A percentile compares a stretch with the other conserved stretches of the same genome.
Conservation (phyloP, 1,140 invertebrate genomes). For the Halesus radiatus region DNA sequence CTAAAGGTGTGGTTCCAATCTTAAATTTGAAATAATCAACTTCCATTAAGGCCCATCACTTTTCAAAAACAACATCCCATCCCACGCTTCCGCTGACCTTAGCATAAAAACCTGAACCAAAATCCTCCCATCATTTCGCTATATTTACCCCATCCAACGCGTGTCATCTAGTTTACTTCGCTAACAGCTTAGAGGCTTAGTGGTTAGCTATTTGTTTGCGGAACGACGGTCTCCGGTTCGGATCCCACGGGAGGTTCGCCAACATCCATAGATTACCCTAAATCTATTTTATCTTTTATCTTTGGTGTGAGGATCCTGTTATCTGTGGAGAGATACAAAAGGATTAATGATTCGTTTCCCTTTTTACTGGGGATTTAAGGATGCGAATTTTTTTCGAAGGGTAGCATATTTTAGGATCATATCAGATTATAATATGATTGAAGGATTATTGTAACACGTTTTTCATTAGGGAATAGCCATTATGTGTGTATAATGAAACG, state of each 20-base stretch:
- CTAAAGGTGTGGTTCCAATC: no score
- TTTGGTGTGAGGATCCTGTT: slow-evolving; percentile 7
- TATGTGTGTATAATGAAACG: not conserved
- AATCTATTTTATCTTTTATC: not conserved
- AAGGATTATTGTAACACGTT: slow-evolving; percentile 15
- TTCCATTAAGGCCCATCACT: no score
- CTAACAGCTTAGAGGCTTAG: slow-evolving; percentile 3
- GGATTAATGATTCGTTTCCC: slow-evolving; percentile 11
- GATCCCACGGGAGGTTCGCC: slow-evolving; percentile 28
- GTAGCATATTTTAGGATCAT: slow-evolving; percentile 7
- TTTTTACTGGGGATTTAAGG: not conserved
- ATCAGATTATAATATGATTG: not conserved
- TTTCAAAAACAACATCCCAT: not conserved
- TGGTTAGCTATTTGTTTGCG: slow-evolving; percentile 7
- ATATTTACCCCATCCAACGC: not conserved
- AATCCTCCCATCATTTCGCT: not conserved
- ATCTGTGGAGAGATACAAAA: slow-evolving; percentile 32
- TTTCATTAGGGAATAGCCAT: not conserved
- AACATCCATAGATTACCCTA: not conserved
- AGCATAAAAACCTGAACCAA: slow-evolving; percentile 1
- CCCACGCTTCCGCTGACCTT: slow-evolving; percentile 8
- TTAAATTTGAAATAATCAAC: no score
- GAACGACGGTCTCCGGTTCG: not conserved
- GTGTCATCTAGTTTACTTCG: not conserved
- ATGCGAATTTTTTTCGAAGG: not conserved